A percentile compares a stretch with the other conserved stretches of the same genome.
Evolutionary conservation across 2,888 invertebrate species (phyloP).

Genomic region (Melanophora roralis): DNA sequence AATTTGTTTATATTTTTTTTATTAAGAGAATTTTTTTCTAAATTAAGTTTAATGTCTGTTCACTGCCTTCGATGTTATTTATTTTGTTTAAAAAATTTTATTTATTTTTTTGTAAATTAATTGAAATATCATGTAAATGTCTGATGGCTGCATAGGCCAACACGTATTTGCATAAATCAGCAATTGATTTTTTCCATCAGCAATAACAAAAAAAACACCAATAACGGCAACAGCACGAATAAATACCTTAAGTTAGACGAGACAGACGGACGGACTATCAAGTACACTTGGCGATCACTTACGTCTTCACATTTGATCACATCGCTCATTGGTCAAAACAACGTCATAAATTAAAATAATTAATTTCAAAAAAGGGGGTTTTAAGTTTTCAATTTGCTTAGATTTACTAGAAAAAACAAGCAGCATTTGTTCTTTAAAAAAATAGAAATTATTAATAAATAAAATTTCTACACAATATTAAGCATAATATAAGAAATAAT

Average conservation of each 20-base stretch:
- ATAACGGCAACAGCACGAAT: conserved; percentile 19
- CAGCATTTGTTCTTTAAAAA: too few relatives aligned
- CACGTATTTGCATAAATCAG: conserved; percentile 61
- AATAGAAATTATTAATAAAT: too few relatives aligned
- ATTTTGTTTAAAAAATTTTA: conserved; percentile 13
- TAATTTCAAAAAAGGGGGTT: too few relatives aligned
- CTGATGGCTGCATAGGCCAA: conserved; percentile 60
- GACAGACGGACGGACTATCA: conserved; percentile 2
- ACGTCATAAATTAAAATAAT: too few relatives aligned
- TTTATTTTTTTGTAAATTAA: conserved; percentile 14
- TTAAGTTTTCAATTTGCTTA: too few relatives aligned
- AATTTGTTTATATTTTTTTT: too few relatives aligned
- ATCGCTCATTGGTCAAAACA: too few relatives aligned
- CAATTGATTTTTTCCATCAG: conserved; percentile 53
- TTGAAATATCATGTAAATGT: conserved; percentile 58
- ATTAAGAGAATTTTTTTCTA: too few relatives aligned
- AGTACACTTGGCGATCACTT: conserved; percentile 48
- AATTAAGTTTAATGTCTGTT: conserved; percentile 48
- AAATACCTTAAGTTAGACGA: conserved; percentile 25
- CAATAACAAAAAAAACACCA: conserved; percentile 9
- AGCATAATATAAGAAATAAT: too few relatives aligned
- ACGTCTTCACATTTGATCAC: conserved; percentile 51
- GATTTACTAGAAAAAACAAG: too few relatives aligned
- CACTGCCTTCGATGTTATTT: conserved; percentile 36
- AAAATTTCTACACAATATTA: too few relatives aligned